phyloP scores from a whole-genome alignment of 1,140 invertebrate genomes.

The Planococcus citri region DNA sequence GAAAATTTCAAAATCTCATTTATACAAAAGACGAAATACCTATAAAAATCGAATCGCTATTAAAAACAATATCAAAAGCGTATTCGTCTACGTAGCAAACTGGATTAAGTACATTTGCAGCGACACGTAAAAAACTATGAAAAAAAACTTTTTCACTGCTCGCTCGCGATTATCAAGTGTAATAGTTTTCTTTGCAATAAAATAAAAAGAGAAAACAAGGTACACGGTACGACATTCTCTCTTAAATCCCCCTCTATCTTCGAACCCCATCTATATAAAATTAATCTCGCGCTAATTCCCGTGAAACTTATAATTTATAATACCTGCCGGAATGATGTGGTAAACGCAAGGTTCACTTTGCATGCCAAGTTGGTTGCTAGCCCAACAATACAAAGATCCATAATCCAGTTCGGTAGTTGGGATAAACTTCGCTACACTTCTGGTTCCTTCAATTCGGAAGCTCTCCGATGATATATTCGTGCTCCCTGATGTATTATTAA shows the following conservation, averaged over 20 bases:
- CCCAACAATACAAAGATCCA: conserved; percentile 44
- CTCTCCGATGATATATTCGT: not conserved
- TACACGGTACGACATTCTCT: too few relatives aligned
- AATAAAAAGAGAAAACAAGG: too few relatives aligned
- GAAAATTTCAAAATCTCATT: not conserved
- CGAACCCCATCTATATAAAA: too few relatives aligned
- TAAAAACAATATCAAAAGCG: not conserved
- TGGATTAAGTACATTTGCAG: too few relatives aligned
- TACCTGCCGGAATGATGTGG: conserved; percentile 43
- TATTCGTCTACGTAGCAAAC: not conserved
- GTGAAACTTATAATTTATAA: not conserved
- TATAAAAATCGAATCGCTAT: not conserved
- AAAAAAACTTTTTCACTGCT: too few relatives aligned
- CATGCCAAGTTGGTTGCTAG: conserved; percentile 40
- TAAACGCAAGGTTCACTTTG: conserved; percentile 42
- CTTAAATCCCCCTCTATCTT: too few relatives aligned
- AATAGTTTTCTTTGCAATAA: too few relatives aligned
- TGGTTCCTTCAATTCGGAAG: not conserved
- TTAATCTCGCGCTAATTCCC: too few relatives aligned
- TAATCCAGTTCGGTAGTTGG: conserved; percentile 34
- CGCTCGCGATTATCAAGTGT: too few relatives aligned
- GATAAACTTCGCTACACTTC: conserved; percentile 5
- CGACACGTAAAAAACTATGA: too few relatives aligned
- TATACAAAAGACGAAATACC: not conserved
- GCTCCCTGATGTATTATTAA: not conserved